phyloP scores from a whole-genome alignment of 1,140 invertebrate species.

The Brachystomella parvula region DNA sequence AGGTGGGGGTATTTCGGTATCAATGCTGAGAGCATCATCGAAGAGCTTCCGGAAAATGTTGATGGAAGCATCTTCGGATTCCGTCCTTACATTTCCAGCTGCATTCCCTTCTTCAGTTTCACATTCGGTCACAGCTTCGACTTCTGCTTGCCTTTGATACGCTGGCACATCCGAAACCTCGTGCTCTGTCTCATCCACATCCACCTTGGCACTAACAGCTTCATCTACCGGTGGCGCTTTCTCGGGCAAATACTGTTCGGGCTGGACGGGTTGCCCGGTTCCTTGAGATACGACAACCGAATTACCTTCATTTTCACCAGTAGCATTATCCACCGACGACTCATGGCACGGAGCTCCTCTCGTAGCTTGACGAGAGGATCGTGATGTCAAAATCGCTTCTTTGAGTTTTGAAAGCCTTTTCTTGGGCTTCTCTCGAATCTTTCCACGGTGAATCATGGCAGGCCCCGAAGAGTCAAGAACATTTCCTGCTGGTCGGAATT shows the following conservation, averaged over 20 bases:
- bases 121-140: background rate
- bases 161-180: too few relatives aligned
- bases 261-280: background rate
- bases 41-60: background rate
- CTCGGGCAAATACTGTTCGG: background rate
- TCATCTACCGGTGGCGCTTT: background rate
- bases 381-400: constrained; percentile 22
- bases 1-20: background rate
- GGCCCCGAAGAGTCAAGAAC: constrained; percentile 33
- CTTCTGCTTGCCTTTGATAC: background rate
- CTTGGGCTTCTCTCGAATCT: constrained; percentile 28
- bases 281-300: background rate
- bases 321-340: background rate
- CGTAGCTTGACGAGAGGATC: background rate
- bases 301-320: background rate
- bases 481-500: constrained; percentile 22
- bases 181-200: background rate
- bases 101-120: background rate
- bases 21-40: background rate
- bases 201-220: background rate
- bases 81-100: background rate
- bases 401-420: constrained; percentile 28
- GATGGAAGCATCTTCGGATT: background rate
- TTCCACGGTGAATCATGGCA: constrained; percentile 27
- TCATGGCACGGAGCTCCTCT: background rate